phyloP scores from a whole-genome alignment of 2,113 vertebrate genomes.

The Limanda limanda region DNA sequence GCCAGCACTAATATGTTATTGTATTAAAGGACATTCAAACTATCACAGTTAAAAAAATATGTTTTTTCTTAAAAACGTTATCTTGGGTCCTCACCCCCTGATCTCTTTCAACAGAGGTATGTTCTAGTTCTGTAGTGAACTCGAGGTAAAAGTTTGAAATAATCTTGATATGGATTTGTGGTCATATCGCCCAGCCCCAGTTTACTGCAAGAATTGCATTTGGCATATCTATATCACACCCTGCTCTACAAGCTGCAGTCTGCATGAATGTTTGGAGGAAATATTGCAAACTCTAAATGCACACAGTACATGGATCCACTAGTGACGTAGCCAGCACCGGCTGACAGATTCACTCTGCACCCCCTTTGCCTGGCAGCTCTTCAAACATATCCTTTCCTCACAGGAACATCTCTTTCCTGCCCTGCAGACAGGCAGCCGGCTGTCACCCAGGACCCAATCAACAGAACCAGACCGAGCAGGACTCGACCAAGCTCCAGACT shows the following conservation, averaged over 20 bases:
- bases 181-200: neutral
- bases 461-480: conserved; percentile 37
- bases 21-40: too few relatives aligned
- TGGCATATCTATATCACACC: conserved; percentile 32
- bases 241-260: neutral
- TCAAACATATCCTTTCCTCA: conserved; percentile 57
- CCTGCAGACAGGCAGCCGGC: conserved; percentile 37
- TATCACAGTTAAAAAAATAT: too few relatives aligned
- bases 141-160: too few relatives aligned
- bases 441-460: conserved; percentile 71
- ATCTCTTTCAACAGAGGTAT: too few relatives aligned
- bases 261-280: conserved; percentile 14
- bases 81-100: too few relatives aligned
- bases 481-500: conserved; percentile 30
- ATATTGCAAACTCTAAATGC: conserved; percentile 35
- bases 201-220: conserved; percentile 39
- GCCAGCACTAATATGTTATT: too few relatives aligned
- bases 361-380: conserved; percentile 41
- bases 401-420: conserved; percentile 34
- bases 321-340: conserved; percentile 3
- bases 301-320: conserved; percentile 8
- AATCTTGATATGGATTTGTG: too few relatives aligned
- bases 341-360: conserved; percentile 28
- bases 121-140: too few relatives aligned
- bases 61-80: too few relatives aligned